Percentiles rank a stretch among this genome's conserved stretches.
phyloP scores from a whole-genome alignment of 1,140 invertebrate genomes.

The Drosophila bocki region DNA sequence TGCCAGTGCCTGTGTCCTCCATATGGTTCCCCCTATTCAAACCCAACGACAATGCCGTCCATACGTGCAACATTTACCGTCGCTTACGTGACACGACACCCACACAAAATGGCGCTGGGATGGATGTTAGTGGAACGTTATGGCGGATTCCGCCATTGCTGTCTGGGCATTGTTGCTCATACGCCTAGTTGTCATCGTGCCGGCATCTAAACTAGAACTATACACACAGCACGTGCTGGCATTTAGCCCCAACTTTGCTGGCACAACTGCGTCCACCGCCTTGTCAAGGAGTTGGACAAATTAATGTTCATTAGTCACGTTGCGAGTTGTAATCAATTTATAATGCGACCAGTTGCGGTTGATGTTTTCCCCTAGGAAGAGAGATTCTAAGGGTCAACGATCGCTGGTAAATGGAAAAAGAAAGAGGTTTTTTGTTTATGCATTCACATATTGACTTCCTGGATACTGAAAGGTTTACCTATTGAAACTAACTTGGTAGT shows the following conservation, averaged over 20 bases:
- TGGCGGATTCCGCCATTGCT: constrained; percentile 8
- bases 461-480: not conserved
- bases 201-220: constrained; percentile 47
- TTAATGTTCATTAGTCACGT: constrained; percentile 79
- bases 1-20: constrained; percentile 33
- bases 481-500: not conserved
- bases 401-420: not conserved
- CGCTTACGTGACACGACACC: constrained; percentile 70
- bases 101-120: constrained; percentile 32
- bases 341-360: constrained; percentile 75
- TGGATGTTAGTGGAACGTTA: constrained; percentile 5
- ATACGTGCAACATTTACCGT: constrained; percentile 75
- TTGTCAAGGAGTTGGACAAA: constrained; percentile 69
- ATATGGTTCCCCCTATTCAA: constrained; percentile 17
- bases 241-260: constrained; percentile 61
- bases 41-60: constrained; percentile 34
- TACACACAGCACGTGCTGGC: constrained; percentile 57
- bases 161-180: constrained; percentile 49
- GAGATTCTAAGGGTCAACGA: constrained; percentile 21
- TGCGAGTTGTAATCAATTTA: constrained; percentile 76
- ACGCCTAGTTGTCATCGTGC: constrained; percentile 54
- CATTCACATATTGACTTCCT: not conserved
- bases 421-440: not conserved
- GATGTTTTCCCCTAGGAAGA: constrained; percentile 44
- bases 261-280: constrained; percentile 47